phyloP scores from a whole-genome alignment of 2,797 vertebrate species.

The Leucoraja ocellata region DNA sequence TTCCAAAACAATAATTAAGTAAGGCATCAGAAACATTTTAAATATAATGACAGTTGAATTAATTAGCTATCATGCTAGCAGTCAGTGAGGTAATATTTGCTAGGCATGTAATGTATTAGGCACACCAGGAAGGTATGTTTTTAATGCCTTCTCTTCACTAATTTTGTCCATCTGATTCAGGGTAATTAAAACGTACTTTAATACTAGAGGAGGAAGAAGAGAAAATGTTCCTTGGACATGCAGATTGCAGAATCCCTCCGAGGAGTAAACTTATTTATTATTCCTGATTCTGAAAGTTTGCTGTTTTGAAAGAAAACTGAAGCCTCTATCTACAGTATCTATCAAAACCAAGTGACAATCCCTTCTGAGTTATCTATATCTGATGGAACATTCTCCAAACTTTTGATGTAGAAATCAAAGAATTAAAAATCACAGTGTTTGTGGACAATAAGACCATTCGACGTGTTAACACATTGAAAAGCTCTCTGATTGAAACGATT shows the following conservation, averaged over 20 bases:
- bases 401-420: background rate
- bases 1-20: background rate
- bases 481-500: background rate
- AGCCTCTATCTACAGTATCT: background rate
- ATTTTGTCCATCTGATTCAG: background rate
- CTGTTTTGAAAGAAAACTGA: background rate
- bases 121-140: background rate
- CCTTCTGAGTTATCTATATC: background rate
- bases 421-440: background rate
- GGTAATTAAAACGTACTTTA: background rate
- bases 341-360: background rate
- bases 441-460: background rate
- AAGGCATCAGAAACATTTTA: background rate
- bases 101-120: background rate
- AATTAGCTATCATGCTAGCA: background rate
- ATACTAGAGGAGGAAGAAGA: background rate
- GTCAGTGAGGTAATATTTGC: background rate
- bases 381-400: background rate
- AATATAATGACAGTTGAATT: background rate
- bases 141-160: background rate
- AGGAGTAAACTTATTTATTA: background rate
- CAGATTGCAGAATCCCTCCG: background rate
- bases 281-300: background rate
- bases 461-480: background rate
- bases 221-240: background rate